phyloP scores from a whole-genome alignment of 2,888 invertebrate genomes.

The Phyto melanocephala region DNA sequence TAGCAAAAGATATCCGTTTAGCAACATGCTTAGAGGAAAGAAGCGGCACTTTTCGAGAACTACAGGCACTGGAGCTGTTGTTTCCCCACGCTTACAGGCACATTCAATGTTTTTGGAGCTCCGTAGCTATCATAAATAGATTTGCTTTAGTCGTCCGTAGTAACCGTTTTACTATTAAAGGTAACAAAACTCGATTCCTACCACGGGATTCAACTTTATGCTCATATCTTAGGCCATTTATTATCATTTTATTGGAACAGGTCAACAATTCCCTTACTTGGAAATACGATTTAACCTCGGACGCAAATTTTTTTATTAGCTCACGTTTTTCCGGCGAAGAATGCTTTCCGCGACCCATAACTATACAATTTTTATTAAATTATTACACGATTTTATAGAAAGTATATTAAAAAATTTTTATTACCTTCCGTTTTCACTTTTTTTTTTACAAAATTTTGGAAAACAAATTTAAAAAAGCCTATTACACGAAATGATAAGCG shows the following conservation, averaged over 20 bases:
- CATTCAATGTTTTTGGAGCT: background rate
- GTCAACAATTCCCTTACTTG: background rate
- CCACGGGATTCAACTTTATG: slow-evolving; percentile 16
- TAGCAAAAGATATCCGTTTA: background rate
- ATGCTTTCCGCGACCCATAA: slow-evolving; percentile 3
- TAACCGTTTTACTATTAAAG: slow-evolving; percentile 5
- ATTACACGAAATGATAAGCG: background rate
- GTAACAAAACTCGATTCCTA: slow-evolving; percentile 12
- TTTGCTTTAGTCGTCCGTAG: background rate
- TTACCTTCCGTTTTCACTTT: background rate
- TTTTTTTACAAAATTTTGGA: background rate
- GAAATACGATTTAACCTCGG: slow-evolving; percentile 3
- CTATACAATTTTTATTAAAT: slow-evolving; percentile 10
- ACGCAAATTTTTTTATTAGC: slow-evolving; percentile 7
- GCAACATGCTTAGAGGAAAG: slow-evolving; percentile 4
- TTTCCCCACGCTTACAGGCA: slow-evolving; percentile 6
- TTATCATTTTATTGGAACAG: slow-evolving; percentile 15
- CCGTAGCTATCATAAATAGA: background rate
- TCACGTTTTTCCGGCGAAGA: background rate
- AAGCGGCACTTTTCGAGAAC: slow-evolving; percentile 8
- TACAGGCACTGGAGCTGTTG: background rate
- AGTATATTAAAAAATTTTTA: background rate
- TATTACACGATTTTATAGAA: background rate
- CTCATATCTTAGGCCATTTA: background rate
- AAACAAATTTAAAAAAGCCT: background rate